A percentile compares a stretch with the other conserved stretches of the same genome.
Conservation (phyloP, 1,140 invertebrate species). For the Drosophila mayri region DNA sequence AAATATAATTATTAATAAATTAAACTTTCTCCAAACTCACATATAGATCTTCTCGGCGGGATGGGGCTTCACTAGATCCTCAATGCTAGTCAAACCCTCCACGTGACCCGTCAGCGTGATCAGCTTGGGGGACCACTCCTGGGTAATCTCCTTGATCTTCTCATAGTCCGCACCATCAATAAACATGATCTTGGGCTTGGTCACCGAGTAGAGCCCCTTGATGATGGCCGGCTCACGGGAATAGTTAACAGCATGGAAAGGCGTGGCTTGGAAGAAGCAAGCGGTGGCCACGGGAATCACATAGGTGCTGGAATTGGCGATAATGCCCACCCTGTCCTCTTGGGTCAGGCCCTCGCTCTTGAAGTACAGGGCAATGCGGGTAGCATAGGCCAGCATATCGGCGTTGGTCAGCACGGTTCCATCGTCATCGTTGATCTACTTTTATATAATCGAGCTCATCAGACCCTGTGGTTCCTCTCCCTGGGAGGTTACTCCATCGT, state of each 20-base stretch:
- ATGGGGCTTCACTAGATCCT: constrained; percentile 43
- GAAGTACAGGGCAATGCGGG: constrained; percentile 54
- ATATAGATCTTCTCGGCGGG: constrained; percentile 37
- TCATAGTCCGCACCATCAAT: constrained; percentile 66
- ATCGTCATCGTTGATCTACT: constrained; percentile 56
- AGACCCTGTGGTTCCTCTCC: constrained; percentile 5
- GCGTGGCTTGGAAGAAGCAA: constrained; percentile 59
- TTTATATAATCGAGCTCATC: constrained; percentile 18
- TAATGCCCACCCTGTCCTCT: constrained; percentile 55
- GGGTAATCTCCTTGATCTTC: constrained; percentile 44
- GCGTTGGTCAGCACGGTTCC: constrained; percentile 47
- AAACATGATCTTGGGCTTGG: constrained; percentile 72
- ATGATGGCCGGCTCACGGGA: constrained; percentile 46
- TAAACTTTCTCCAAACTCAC: constrained; percentile 19
- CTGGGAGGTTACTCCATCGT: not conserved
- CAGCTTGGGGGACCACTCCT: constrained; percentile 54
- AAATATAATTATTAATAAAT: too few species aligned
- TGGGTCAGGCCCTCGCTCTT: constrained; percentile 52
- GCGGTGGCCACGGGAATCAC: constrained; percentile 50
- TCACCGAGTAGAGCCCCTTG: constrained; percentile 40
- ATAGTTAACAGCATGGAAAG: constrained; percentile 65
- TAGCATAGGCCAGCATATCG: constrained; percentile 42
- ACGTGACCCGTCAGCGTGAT: constrained; percentile 51
- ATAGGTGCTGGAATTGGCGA: constrained; percentile 49
- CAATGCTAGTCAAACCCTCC: constrained; percentile 52